These are phyloP conservation scores for Falco berigora DNA, from an alignment of 2,797 vertebrate species.

Conservation along the genomic window DNA sequence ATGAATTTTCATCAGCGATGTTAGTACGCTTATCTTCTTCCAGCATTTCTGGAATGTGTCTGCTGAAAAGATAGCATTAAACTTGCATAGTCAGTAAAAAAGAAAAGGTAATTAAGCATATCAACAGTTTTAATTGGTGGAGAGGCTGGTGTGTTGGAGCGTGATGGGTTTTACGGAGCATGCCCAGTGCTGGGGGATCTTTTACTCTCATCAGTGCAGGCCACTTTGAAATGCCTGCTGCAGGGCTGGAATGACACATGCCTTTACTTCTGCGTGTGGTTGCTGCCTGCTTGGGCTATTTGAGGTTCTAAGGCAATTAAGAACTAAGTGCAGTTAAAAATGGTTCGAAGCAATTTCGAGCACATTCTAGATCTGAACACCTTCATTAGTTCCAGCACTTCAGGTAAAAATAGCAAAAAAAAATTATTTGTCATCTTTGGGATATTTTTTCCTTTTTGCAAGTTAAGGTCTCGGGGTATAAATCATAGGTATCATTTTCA, in stretches of 20 bases:
- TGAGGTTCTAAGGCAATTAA: slow-evolving; percentile 22
- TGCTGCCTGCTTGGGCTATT: slow-evolving; percentile 19
- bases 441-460: neutral
- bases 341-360: neutral
- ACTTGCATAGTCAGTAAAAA: neutral
- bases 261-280: neutral
- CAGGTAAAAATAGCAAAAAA: neutral
- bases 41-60: neutral
- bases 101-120: neutral
- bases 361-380: neutral
- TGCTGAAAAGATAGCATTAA: neutral
- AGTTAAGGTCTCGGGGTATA: neutral
- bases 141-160: neutral
- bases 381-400: neutral
- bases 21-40: neutral
- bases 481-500: neutral
- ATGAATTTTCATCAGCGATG: neutral
- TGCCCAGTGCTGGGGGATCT: neutral
- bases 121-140: neutral
- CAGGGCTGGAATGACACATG: neutral
- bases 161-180: neutral
- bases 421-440: neutral
- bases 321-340: slow-evolving; percentile 5
- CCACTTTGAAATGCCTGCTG: neutral
- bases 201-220: neutral